Evolutionary conservation across 53 echinoderm and acorn worm genomes (phyloP).

Genomic region (Hippasteria phrygiana): DNA sequence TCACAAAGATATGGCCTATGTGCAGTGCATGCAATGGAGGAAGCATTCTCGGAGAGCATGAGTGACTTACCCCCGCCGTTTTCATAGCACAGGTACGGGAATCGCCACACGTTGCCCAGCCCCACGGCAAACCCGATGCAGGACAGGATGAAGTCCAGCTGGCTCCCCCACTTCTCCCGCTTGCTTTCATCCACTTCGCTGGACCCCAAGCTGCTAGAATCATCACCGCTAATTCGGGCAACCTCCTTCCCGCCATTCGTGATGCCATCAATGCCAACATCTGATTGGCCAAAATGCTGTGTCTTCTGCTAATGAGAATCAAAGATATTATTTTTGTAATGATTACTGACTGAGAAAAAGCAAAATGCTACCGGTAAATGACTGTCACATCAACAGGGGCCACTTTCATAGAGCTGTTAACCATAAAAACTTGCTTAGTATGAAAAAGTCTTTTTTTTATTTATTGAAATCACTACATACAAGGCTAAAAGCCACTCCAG

Average conservation of each 20-base stretch:
- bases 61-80: slow-evolving; percentile 31
- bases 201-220: neutral
- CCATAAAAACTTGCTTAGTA: too few relatives aligned
- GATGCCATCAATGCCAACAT: neutral
- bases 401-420: too few relatives aligned
- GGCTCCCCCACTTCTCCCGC: slow-evolving; percentile 23
- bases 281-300: neutral
- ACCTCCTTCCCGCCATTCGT: neutral
- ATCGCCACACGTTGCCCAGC: slow-evolving; percentile 50
- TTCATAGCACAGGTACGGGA: slow-evolving; percentile 50
- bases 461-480: too few relatives aligned
- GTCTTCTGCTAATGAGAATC: neutral
- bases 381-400: too few relatives aligned
- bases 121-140: slow-evolving; percentile 45
- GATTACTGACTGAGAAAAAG: too few relatives aligned
- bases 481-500: too few relatives aligned
- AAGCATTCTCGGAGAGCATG: too few relatives aligned
- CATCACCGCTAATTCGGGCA: neutral
- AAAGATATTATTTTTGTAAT: neutral
- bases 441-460: too few relatives aligned
- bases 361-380: too few relatives aligned
- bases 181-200: neutral
- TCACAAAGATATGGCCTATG: too few relatives aligned
- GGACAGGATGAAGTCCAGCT: slow-evolving; percentile 39
- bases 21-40: too few relatives aligned